Conservation (phyloP, 2,113 vertebrate species). For the Rhinoderma darwinii region DNA sequence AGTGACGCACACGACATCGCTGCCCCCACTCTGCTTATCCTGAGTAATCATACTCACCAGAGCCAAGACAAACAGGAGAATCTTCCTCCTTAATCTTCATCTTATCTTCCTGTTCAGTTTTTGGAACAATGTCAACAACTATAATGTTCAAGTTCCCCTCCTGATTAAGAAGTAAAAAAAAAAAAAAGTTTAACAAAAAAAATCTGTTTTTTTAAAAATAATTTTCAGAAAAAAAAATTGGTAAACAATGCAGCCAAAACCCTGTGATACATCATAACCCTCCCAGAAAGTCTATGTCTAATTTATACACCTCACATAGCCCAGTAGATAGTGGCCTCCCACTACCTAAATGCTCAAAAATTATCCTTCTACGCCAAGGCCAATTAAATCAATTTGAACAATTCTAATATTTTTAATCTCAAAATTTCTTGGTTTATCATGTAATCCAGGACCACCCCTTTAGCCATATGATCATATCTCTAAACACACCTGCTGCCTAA, state of each 20-base stretch:
- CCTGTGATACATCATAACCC: not conserved
- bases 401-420: too few species aligned
- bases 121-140: slow-evolving; percentile 18
- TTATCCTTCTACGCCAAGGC: too few species aligned
- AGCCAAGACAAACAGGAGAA: not conserved
- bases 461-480: too few species aligned
- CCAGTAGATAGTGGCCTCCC: not conserved
- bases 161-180: not conserved
- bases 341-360: too few species aligned
- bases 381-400: too few species aligned
- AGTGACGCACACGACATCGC: not conserved
- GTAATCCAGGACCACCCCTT: too few species aligned
- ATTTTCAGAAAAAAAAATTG: not conserved
- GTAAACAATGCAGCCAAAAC: not conserved
- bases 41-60: not conserved
- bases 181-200: not conserved
- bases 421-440: too few species aligned
- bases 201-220: not conserved
- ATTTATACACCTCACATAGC: not conserved
- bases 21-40: too few species aligned
- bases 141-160: slow-evolving; percentile 25
- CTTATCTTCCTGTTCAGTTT: not conserved
- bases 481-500: too few species aligned
- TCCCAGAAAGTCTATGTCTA: not conserved
- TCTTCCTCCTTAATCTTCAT: slow-evolving; percentile 16